Percentiles rank a stretch among this genome's conserved stretches.
Conservation (phyloP, 2,888 invertebrate genomes). For the Diarsia brunnea region DNA sequence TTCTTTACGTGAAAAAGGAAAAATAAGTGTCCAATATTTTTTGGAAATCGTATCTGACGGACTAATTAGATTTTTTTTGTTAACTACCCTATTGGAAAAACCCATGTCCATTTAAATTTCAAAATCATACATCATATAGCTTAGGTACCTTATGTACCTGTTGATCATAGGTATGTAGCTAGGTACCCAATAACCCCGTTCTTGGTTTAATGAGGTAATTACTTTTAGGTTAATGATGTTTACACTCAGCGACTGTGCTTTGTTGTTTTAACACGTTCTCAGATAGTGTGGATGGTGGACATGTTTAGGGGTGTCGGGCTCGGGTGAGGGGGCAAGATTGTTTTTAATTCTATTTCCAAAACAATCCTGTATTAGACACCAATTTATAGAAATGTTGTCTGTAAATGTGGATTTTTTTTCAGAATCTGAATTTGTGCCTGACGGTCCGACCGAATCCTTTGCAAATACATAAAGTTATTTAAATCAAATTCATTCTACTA, state of each 20-base stretch:
- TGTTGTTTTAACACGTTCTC: slow-evolving; percentile 7
- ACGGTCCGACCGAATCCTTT: background rate
- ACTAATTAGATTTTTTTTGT: too few species aligned
- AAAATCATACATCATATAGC: background rate
- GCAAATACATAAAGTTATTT: background rate
- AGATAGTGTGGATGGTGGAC: background rate
- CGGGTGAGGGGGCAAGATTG: background rate
- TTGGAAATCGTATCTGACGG: too few species aligned
- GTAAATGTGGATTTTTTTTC: background rate
- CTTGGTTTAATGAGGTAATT: slow-evolving; percentile 41
- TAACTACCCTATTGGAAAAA: too few species aligned
- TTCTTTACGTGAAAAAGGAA: too few species aligned
- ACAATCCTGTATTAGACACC: background rate
- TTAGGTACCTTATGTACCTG: background rate
- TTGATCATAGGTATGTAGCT: slow-evolving; percentile 5
- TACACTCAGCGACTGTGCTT: slow-evolving; percentile 7
- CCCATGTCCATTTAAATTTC: background rate
- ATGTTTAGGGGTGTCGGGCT: background rate
- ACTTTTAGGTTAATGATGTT: slow-evolving; percentile 42
- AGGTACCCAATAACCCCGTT: slow-evolving; percentile 24
- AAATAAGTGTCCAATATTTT: too few species aligned
- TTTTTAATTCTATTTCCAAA: background rate
- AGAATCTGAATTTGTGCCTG: background rate
- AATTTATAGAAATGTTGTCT: too few species aligned
- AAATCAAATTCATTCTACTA: background rate